Evolutionary conservation across 2,888 invertebrate species (phyloP), one percentile per base, ranked within the genome.

Genomic region (Agrochola macilenta): DNA sequence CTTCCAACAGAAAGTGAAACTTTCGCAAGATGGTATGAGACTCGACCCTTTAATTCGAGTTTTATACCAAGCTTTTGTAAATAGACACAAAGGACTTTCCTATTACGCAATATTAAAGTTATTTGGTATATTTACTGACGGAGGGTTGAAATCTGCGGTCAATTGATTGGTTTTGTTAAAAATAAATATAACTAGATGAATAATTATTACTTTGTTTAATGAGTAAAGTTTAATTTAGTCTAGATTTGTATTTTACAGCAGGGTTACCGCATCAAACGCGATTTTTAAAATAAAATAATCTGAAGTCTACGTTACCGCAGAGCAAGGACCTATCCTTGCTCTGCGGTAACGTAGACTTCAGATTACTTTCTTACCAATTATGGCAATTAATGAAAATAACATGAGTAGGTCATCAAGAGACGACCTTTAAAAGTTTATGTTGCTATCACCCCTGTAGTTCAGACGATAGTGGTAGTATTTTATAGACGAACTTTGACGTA

Each of bases 31-130:
- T 78, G 81, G 63, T 90, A 91, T 89, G 87, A 90, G 89, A 89
- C 73, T 83, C 81, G 87, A 83, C 87, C 87, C 86, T 86, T 90
- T 91, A 90, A 91, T 91, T 91, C 87, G 84, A 90, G 85, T 89
- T 88, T 80, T 85, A 88, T 85, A 83, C 86, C 78, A 89, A 89
- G 82, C 89, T 87, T 89, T 91, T 90, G 86, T 89, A 88, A 91
- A 89, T 84, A 88, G 87, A 86, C 81, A 91, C 88, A 90, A 91
- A 86, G 86, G 87, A 88, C 84, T 86, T 83, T 83, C 76, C 77
- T 61, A 82, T 80, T 87, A 82, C 75, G 74, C 78, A 73, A 87
- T 87, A 88, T 83, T 79, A 69, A 87, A 89, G 86, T 86, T 87
- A 72, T 84, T 89, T 80, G 71, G 78, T 87, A 84, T 87, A 84